Evolutionary conservation across 1,140 invertebrate genomes (phyloP), one percentile per base, ranked within the genome.

Genomic region (Zaprionus tsacasi): DNA sequence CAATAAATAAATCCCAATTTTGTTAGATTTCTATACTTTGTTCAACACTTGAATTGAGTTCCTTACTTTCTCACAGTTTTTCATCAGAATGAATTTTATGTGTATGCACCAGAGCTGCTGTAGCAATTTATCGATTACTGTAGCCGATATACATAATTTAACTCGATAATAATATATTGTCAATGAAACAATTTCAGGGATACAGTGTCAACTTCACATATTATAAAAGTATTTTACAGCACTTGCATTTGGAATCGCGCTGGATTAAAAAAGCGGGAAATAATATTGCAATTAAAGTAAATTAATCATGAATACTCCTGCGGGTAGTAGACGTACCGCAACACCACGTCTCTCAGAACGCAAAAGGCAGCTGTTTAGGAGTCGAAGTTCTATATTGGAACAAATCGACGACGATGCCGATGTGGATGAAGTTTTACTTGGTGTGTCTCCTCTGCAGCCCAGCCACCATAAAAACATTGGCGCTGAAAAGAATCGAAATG

Each of bases 311-410:
- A 82, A 92, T 48, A 92, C 91, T 45, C 91, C 91, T 30, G 80
- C 61, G 52, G 78, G 74, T 57, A 80, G 65, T 72, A 70, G 81
- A 15, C 81, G 91, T 21, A 63, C 50, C 33, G 61, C 79, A 27
- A 92, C 91, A 11, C 91, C 91, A 8, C 70, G 82, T 4, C 64
- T 83, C 12, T 92, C 91, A 10, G 91, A 89, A 54, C 70, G 91
- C 6, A 92, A 92, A 38, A 85, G 86, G 6, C 86, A 81, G 56
- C 55, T 92, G 21, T 92, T 92, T 36, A 52, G 58, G 5, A 83
- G 70, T 25, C 63, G 70, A 7, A 67, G 45, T 15, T 58, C 56
- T 30, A 78, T 57, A 48, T 36, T 89, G 12, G 66, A 77, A 11
- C 54, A 91, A 40, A 64, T 69, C 15, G 58, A 82, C 6, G 74